Evolutionary conservation across 2,888 invertebrate genomes (phyloP), one percentile per base, ranked within the genome.

Genomic region (Chironomus tentans): DNA sequence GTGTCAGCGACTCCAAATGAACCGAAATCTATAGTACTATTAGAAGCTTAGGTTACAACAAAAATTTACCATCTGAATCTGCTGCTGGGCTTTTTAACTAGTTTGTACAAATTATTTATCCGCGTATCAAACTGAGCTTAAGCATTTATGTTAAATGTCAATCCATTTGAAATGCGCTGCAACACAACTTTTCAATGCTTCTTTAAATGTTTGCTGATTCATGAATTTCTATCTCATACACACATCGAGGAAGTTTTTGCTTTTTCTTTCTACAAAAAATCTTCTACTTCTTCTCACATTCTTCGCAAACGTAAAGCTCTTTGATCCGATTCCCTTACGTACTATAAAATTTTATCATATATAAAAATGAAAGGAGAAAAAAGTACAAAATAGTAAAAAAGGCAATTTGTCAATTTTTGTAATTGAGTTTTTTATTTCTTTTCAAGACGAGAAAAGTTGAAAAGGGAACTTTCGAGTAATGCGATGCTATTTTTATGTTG

Each of bases 391-490:
- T 24, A 65, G 24, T 65, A 65, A 65, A 56, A 65, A 65, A 21
- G 65, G 65, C 65, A 65, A 65, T 65, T 65, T 65, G 65, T 65
- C 65, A 65, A 65, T 24, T 65, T 24, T 13, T 65, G 65, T 65
- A 65, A 65, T 65, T 65, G 65, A 65, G 65, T 65, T 65, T 65
- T 22, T 65, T 65, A 21, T 24, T 18, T 18, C 56, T 56, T 50
- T 56, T 15, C 56, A 56, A 56, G 56, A 21, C 18, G 24, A 21
- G 2, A 62, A 65, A 65, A 65, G 65, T 21, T 65, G 65, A 24
- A 65, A 65, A 50, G 18, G 18, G 56, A 56, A 24, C 65, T 65
- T 65, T 65, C 21, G 21, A 65, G 65, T 65, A 65, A 65, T 65
- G 65, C 65, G 24, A 65, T 65, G 18, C 18, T 56, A 15, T 21